A percentile compares a stretch with the other conserved stretches of the same genome.
phyloP scores from a whole-genome alignment of 2,113 vertebrate genomes.

The Halichoeres trimaculatus region DNA sequence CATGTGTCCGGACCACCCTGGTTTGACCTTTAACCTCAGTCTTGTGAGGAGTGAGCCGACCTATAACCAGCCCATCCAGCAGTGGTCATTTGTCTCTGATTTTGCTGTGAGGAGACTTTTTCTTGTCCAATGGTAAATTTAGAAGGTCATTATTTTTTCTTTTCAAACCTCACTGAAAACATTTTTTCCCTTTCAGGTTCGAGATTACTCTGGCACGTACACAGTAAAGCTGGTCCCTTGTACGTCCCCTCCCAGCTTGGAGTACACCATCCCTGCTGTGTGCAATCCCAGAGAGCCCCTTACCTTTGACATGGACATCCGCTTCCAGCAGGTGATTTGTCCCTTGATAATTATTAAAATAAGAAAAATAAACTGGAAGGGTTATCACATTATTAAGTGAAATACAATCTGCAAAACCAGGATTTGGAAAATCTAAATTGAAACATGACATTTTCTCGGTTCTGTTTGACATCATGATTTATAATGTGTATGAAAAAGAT shows the following conservation, averaged over 20 bases:
- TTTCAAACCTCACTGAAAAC: background rate
- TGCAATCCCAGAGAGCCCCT: conserved; percentile 91
- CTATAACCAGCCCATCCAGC: conserved; percentile 91
- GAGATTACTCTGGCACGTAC: conserved; percentile 94
- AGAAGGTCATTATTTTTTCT: background rate
- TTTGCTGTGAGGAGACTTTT: conserved; percentile 87
- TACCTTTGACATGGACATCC: conserved; percentile 93
- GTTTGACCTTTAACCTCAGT: conserved; percentile 91
- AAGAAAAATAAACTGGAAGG: background rate
- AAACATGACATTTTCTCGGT: too few species aligned
- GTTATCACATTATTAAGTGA: too few species aligned
- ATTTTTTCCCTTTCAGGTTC: conserved; percentile 81
- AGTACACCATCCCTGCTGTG: conserved; percentile 88
- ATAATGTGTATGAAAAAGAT: too few species aligned
- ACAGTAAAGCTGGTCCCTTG: conserved; percentile 91
- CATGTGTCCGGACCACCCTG: conserved; percentile 88
- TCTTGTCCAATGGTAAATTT: background rate
- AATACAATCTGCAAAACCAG: background rate
- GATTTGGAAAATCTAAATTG: too few species aligned
- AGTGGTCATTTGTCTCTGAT: conserved; percentile 94
- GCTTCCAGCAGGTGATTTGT: conserved; percentile 93
- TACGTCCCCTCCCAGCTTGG: conserved; percentile 83
- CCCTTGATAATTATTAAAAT: background rate
- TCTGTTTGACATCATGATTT: too few species aligned
- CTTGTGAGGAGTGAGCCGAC: conserved; percentile 89